A percentile compares a stretch with the other conserved stretches of the same genome.
Conservation (phyloP, 2,888 invertebrate genomes). For the Atrina japonica region DNA sequence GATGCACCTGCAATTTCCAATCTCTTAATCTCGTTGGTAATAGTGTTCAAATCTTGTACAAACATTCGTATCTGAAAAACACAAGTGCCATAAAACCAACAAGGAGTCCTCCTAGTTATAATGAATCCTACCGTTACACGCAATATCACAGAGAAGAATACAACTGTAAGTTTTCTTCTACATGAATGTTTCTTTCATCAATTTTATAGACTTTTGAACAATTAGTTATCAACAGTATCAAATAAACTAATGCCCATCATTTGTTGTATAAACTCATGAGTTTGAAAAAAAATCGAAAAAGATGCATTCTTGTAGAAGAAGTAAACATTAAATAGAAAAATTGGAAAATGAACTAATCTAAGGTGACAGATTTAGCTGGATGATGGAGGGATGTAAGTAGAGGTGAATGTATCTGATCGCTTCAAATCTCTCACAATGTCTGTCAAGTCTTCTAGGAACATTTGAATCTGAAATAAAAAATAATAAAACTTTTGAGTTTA, state of each 20-base stretch:
- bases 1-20: constrained; percentile 73
- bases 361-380: constrained; percentile 49
- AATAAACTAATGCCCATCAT: too few species aligned
- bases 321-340: not conserved
- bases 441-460: constrained; percentile 63
- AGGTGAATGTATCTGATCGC: constrained; percentile 47
- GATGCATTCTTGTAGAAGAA: too few species aligned
- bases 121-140: too few species aligned
- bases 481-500: constrained; percentile 5
- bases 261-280: too few species aligned
- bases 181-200: too few species aligned
- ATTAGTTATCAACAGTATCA: too few species aligned
- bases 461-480: constrained; percentile 57
- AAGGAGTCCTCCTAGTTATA: too few species aligned
- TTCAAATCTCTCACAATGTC: constrained; percentile 65
- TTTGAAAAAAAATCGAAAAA: not conserved
- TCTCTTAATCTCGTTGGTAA: constrained; percentile 77
- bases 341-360: not conserved
- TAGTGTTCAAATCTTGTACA: constrained; percentile 78
- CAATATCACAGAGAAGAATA: too few species aligned
- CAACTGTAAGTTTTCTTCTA: too few species aligned
- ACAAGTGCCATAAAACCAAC: too few species aligned
- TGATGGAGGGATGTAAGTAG: constrained; percentile 55
- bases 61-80: constrained; percentile 77
- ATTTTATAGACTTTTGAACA: too few species aligned